Percentiles rank a stretch among this genome's conserved stretches.
Conservation (phyloP, 2,797 vertebrate genomes). For the Xiphophorus birchmanni region DNA sequence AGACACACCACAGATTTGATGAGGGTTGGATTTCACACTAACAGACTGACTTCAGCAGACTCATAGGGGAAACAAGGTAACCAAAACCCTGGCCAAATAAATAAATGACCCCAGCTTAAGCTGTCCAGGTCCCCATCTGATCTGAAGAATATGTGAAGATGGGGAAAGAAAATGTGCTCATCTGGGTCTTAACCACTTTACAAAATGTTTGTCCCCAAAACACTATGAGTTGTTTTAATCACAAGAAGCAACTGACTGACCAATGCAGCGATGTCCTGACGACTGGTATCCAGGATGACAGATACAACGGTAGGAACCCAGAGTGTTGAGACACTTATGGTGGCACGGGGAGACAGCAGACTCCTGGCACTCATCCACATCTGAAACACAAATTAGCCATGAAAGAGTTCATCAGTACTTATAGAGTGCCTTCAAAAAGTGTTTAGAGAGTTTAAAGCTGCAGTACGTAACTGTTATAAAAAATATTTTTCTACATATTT, state of each 20-base stretch:
- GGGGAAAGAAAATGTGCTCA: not conserved
- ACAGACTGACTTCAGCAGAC: not conserved
- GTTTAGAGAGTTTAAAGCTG: not conserved
- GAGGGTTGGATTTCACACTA: not conserved
- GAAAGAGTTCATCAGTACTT: conserved; percentile 11
- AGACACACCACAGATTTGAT: not conserved
- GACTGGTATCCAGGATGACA: conserved; percentile 85
- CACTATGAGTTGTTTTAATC: not conserved
- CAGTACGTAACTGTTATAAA: no score
- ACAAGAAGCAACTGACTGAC: conserved; percentile 64
- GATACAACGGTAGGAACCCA: conserved; percentile 84
- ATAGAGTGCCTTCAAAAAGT: not conserved
- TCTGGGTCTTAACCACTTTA: not conserved
- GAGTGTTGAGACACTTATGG: conserved; percentile 85
- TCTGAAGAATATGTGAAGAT: not conserved
- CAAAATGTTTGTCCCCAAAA: not conserved
- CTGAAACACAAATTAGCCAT: conserved; percentile 65
- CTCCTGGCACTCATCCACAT: conserved; percentile 86
- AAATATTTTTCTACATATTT: no score
- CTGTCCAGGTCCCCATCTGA: not conserved
- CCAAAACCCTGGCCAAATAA: not conserved
- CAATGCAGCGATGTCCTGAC: conserved; percentile 81
- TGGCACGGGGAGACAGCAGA: conserved; percentile 84
- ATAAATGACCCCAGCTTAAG: not conserved
- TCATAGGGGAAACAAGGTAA: not conserved